Conservation (phyloP, 2,113 vertebrate species). For the Protobothrops mucrosquamatus region DNA sequence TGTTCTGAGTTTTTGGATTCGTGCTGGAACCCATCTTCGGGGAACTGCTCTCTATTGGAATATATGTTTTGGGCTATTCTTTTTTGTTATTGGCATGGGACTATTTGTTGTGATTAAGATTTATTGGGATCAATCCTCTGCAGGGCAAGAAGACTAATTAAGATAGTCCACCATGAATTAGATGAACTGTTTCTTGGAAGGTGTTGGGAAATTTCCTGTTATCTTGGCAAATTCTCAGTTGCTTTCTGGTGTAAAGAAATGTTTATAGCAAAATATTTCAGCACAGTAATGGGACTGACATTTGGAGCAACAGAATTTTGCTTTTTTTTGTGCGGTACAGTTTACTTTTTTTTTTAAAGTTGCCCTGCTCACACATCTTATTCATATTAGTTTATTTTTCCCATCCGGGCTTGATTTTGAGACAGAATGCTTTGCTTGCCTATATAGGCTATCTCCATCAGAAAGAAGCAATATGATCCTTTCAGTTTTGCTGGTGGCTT, state of each 20-base stretch:
- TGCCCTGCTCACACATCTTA: not conserved
- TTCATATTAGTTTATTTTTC: not conserved
- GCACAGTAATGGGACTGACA: not conserved
- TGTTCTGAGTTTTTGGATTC: too few relatives aligned
- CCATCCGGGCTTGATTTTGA: not conserved
- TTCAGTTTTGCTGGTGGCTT: not conserved
- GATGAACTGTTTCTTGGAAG: not conserved
- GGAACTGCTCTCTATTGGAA: too few relatives aligned
- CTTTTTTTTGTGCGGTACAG: not conserved
- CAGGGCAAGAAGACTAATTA: not conserved
- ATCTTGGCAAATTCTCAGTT: not conserved
- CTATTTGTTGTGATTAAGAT: not conserved
- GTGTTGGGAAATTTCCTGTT: not conserved
- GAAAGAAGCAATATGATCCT: not conserved
- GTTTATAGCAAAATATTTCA: not conserved
- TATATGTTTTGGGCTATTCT: too few relatives aligned
- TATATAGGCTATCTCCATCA: not conserved
- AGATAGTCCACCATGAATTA: not conserved
- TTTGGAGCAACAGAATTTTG: not conserved
- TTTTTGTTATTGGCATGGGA: not conserved
- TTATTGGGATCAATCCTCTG: not conserved
- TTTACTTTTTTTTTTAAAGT: not conserved
- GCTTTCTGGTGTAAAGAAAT: not conserved
- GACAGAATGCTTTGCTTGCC: not conserved
- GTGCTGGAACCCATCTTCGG: too few relatives aligned